phyloP scores from a whole-genome alignment of 2,113 vertebrate genomes.

The Callospermophilus lateralis region DNA sequence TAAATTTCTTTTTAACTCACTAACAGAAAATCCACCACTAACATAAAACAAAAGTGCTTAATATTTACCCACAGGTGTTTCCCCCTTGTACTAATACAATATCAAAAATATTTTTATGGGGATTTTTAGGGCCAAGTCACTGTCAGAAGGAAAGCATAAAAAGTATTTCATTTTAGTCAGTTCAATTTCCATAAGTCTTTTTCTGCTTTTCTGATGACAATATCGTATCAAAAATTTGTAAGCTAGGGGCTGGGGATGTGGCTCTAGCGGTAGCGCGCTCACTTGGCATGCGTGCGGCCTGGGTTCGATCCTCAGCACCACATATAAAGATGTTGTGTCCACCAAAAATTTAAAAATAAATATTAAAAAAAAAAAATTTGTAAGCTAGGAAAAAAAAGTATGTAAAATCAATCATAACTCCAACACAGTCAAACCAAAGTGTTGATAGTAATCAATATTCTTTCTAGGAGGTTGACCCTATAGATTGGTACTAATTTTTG shows the following conservation, averaged over 20 bases:
- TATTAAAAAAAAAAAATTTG: too few species aligned
- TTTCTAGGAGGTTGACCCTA: constrained; percentile 12
- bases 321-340: too few species aligned
- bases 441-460: background rate
- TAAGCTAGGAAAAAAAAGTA: background rate
- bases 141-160: constrained; percentile 11
- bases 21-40: constrained; percentile 21
- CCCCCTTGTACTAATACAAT: background rate
- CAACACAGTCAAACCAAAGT: background rate
- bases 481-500: background rate
- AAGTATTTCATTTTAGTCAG: constrained; percentile 16
- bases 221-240: constrained; percentile 26
- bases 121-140: constrained; percentile 39
- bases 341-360: too few species aligned
- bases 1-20: background rate
- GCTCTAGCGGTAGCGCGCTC: too few species aligned
- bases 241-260: too few species aligned
- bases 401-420: constrained; percentile 37
- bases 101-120: background rate
- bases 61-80: background rate
- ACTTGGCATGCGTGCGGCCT: too few species aligned
- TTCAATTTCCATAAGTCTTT: background rate
- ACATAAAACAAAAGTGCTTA: constrained; percentile 45
- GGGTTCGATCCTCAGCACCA: too few species aligned
- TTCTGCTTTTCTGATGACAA: constrained; percentile 42